Conservation (phyloP, 1,140 invertebrate species). For the Tetramorium simillimum region DNA sequence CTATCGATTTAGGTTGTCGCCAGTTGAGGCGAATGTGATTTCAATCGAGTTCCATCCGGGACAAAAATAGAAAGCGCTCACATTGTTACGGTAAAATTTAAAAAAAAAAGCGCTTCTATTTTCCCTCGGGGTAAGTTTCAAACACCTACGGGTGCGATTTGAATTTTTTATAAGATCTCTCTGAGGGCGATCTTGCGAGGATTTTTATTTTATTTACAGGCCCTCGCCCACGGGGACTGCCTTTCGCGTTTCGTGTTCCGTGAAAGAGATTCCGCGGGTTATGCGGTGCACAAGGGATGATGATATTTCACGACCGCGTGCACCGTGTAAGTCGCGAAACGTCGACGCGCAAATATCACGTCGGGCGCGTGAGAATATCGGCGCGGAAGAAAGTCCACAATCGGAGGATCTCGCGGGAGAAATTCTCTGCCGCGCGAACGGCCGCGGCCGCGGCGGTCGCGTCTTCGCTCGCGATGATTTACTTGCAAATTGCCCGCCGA, state of each 20-base stretch:
- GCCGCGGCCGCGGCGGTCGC: neutral
- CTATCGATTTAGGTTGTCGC: conserved; percentile 55
- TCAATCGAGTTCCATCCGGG: conserved; percentile 20
- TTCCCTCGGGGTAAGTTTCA: neutral
- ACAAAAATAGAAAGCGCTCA: conserved; percentile 21
- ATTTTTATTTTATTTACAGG: neutral
- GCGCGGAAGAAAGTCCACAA: conserved; percentile 13
- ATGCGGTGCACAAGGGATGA: too few relatives aligned
- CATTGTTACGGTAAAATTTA: neutral
- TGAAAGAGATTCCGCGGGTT: neutral
- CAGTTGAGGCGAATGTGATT: conserved; percentile 2
- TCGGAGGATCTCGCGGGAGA: neutral
- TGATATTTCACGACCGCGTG: neutral
- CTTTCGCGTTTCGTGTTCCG: neutral
- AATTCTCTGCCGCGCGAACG: neutral
- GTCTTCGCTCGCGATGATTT: conserved; percentile 15
- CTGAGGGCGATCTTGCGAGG: neutral
- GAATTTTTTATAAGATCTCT: neutral
- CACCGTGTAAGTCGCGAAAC: neutral
- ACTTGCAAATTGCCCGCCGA: conserved; percentile 23
- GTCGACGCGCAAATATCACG: neutral
- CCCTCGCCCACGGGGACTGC: neutral
- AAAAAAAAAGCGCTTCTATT: neutral
- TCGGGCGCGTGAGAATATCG: neutral
- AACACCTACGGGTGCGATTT: neutral